These are phyloP conservation scores for Talpa occidentalis DNA, from an alignment of 2,113 vertebrate species.

Conservation along the genomic window DNA sequence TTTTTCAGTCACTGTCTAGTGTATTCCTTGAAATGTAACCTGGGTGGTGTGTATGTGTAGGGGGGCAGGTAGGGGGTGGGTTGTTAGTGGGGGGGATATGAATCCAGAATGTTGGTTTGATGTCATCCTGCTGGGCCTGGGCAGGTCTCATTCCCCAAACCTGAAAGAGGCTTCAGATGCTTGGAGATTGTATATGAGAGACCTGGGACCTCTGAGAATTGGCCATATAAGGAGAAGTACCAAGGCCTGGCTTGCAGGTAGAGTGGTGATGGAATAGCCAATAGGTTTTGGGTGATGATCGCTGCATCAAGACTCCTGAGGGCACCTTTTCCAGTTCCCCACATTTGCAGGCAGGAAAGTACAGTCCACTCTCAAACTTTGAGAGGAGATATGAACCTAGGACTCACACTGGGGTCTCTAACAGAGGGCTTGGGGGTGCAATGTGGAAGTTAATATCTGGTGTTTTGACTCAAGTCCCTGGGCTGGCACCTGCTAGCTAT, in stretches of 20 bases:
- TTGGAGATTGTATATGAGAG: neutral
- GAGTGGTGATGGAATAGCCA: neutral
- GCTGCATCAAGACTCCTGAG: neutral
- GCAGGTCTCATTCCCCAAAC: neutral
- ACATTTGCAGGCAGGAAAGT: neutral
- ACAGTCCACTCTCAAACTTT: neutral
- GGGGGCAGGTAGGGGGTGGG: no score
- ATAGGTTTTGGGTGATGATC: neutral
- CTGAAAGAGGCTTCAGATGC: neutral
- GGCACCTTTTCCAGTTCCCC: neutral
- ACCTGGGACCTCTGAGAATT: neutral
- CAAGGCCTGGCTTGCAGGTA: neutral
- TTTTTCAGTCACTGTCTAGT: neutral
- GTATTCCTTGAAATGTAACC: fast-evolving
- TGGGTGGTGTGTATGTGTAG: no score
- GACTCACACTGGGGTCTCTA: neutral
- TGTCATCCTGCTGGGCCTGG: neutral
- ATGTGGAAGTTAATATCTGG: neutral
- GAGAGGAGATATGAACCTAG: neutral
- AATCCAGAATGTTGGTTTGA: neutral
- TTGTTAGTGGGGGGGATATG: no score
- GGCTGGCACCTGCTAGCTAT: fast-evolving
- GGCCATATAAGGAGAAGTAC: neutral
- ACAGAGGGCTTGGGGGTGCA: fast-evolving
- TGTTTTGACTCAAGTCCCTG: neutral